Conservation (phyloP, 2,113 vertebrate species). For the Rhagologus leucostigma region DNA sequence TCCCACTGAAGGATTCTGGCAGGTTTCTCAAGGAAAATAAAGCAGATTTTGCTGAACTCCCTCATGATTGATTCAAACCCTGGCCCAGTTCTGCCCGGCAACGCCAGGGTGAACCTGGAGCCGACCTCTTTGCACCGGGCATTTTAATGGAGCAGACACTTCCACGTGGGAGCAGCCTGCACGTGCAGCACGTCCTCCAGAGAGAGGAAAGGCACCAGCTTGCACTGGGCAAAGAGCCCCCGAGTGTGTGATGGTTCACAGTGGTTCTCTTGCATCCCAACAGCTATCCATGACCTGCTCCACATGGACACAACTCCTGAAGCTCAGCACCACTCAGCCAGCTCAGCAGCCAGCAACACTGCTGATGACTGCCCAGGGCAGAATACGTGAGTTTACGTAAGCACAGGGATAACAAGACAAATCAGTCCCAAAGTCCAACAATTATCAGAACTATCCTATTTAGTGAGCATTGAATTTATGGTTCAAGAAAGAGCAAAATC, state of each 20-base stretch:
- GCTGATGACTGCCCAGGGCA: not conserved
- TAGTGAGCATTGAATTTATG: not conserved
- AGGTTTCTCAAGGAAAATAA: not conserved
- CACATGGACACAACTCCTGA: fast-evolving
- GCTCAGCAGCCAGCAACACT: not conserved
- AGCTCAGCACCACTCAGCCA: not conserved
- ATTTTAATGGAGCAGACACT: not conserved
- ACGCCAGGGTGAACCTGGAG: not conserved
- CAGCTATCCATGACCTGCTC: not conserved
- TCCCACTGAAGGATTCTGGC: not conserved
- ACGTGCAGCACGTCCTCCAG: fast-evolving
- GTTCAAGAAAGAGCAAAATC: not conserved
- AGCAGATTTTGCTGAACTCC: not conserved
- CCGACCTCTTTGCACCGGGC: not conserved
- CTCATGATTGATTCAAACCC: not conserved
- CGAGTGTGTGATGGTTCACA: fast-evolving
- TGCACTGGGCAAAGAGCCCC: not conserved
- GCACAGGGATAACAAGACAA: not conserved
- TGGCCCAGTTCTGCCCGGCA: not conserved
- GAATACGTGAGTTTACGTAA: not conserved
- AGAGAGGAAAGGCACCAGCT: too few relatives aligned
- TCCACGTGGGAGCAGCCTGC: not conserved
- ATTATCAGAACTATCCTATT: not conserved
- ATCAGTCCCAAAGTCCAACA: not conserved
- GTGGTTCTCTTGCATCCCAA: fast-evolving